phyloP scores from a whole-genome alignment of 2,888 invertebrate genomes.

The Himalopsyche kuldschensis region DNA sequence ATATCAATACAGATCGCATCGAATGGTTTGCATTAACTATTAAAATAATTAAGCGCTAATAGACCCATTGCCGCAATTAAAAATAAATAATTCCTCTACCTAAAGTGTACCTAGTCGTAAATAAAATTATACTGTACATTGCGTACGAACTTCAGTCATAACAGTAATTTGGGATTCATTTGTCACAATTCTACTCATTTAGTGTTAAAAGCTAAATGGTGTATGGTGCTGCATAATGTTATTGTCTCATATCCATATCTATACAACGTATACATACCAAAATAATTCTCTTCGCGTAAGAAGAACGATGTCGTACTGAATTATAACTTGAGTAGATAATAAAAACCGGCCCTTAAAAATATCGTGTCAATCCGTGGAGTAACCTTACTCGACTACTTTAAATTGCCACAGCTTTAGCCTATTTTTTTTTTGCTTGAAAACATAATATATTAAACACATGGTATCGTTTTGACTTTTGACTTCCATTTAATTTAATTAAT shows the following conservation, averaged over 20 bases:
- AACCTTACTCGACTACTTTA: no score
- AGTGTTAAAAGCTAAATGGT: conserved; percentile 38
- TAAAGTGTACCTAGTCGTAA: neutral
- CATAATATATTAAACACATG: no score
- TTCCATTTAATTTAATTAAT: no score
- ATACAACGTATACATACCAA: neutral
- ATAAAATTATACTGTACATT: neutral
- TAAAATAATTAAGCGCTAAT: neutral
- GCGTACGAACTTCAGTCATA: neutral
- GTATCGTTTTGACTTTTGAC: no score
- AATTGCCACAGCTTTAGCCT: no score
- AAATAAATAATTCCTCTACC: neutral
- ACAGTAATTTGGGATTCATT: conserved; percentile 17
- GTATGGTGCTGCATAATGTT: conserved; percentile 20
- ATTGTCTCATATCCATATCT: conserved; percentile 10
- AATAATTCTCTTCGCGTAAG: neutral
- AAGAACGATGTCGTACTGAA: neutral
- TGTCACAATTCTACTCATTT: conserved; percentile 37
- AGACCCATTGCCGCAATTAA: neutral
- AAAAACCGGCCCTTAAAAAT: no score
- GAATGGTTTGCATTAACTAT: neutral
- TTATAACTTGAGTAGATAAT: no score
- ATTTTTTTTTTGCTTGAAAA: no score
- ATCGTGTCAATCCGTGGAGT: no score
- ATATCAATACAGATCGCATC: no score